These are phyloP conservation scores for Chlorocebus sabaeus DNA, from an alignment of 2,113 vertebrate species.

Conservation along the genomic window DNA sequence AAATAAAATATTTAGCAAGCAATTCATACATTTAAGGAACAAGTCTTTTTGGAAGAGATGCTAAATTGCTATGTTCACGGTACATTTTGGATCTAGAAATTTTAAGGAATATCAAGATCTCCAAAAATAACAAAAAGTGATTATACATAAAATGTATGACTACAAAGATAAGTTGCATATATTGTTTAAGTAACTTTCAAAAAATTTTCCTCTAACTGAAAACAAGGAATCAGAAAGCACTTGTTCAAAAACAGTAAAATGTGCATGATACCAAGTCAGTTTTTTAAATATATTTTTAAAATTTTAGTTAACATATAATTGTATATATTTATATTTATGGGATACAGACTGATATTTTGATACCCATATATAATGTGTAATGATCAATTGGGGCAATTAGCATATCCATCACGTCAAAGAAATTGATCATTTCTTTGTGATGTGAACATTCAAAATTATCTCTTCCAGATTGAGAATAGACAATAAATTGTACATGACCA, in stretches of 20 bases:
- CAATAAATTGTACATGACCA: background rate
- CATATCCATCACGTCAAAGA: background rate
- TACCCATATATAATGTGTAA: background rate
- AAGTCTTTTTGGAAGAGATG: background rate
- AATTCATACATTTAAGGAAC: background rate
- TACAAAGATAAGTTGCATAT: background rate
- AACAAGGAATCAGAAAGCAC: background rate
- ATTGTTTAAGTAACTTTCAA: background rate
- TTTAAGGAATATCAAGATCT: background rate
- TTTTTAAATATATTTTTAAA: background rate
- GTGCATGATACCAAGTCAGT: background rate
- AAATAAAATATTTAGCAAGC: background rate
- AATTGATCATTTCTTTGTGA: background rate
- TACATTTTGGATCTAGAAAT: background rate
- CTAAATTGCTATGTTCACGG: background rate
- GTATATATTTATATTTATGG: background rate
- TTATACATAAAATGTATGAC: background rate
- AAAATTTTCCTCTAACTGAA: background rate
- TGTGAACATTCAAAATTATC: background rate
- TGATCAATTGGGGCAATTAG: background rate
- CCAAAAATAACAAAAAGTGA: background rate
- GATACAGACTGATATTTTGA: background rate
- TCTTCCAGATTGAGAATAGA: background rate
- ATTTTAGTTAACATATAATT: background rate
- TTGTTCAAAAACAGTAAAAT: background rate